Conservation (phyloP, 2,797 vertebrate species). For the Peromyscus nudipes region DNA sequence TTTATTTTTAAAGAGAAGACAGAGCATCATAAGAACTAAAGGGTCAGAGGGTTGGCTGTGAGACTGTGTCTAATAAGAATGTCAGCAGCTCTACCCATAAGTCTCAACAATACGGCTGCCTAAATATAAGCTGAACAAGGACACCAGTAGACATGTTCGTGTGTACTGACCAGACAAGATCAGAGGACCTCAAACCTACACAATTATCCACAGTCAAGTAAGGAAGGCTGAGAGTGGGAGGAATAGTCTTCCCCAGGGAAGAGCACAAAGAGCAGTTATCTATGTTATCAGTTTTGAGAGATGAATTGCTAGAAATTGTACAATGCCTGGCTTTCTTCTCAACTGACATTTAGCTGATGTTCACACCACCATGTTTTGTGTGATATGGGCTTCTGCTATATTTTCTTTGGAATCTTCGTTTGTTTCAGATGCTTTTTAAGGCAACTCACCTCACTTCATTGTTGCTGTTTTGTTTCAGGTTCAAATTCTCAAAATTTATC, state of each 20-base stretch:
- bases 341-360: background rate
- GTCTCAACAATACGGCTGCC: background rate
- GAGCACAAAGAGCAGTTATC: background rate
- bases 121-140: no score
- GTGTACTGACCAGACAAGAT: background rate
- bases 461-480: background rate
- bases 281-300: background rate
- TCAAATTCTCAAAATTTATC: background rate
- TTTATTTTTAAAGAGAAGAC: background rate
- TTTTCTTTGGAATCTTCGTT: background rate
- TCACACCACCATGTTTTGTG: background rate
- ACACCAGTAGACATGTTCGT: background rate
- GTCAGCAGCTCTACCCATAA: background rate
- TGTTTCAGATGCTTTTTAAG: background rate
- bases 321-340: background rate
- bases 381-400: background rate
- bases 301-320: background rate
- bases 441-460: background rate
- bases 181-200: background rate
- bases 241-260: background rate
- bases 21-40: background rate
- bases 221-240: background rate
- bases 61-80: background rate
- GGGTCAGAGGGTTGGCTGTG: background rate
- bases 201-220: background rate